Evolutionary conservation across 2,797 vertebrate species (phyloP).

Genomic region (Limosa lapponica): DNA sequence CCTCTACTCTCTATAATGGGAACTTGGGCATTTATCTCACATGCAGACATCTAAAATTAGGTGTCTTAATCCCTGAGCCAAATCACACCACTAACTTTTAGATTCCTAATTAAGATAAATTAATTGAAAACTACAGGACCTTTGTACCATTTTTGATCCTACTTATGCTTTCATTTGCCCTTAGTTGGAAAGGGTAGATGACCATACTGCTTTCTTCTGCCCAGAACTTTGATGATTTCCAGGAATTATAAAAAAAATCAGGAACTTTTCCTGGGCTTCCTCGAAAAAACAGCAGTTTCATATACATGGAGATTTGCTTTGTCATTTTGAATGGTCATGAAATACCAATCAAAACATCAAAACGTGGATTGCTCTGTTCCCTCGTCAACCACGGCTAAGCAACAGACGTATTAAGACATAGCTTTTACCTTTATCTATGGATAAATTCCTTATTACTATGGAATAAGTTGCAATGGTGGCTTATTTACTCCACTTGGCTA

Average conservation of each 20-base stretch:
- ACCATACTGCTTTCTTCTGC: not conserved
- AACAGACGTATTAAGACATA: not conserved
- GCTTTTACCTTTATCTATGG: too few relatives aligned
- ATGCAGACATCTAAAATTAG: conserved; percentile 15
- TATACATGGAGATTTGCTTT: not conserved
- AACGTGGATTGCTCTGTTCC: not conserved
- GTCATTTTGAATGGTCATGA: not conserved
- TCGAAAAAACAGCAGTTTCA: not conserved
- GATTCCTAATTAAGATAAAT: conserved; percentile 16
- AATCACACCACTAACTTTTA: conserved; percentile 15
- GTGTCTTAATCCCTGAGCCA: not conserved
- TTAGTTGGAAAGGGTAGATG: not conserved
- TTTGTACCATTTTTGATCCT: not conserved
- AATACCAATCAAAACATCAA: not conserved
- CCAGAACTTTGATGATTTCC: not conserved
- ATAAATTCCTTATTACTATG: not conserved
- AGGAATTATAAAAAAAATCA: not conserved
- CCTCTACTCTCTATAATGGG: conserved; percentile 23
- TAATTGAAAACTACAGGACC: not conserved
- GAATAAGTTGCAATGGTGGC: not conserved
- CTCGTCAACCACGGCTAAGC: accelerated
- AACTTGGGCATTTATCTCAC: conserved; percentile 12
- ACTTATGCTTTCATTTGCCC: not conserved
- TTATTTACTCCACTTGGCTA: not conserved
- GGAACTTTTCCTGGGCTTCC: not conserved